A percentile compares a stretch with the other conserved stretches of the same genome.
phyloP scores from a whole-genome alignment of 2,888 invertebrate species.

The Dioctria linearis region DNA sequence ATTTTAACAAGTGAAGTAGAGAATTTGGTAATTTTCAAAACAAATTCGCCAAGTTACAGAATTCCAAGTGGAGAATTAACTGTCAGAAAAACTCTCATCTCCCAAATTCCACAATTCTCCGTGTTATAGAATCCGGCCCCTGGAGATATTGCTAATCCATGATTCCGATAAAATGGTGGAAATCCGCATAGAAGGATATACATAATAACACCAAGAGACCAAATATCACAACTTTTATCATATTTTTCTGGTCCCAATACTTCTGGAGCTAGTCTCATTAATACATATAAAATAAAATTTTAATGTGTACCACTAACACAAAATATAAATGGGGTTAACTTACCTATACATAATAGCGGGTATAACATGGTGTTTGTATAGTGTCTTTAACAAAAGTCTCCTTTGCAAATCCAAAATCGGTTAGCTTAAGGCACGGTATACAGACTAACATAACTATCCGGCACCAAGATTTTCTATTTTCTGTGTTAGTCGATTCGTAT shows the following conservation, averaged over 20 bases:
- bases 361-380: slow-evolving; percentile 98
- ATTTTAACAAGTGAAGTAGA: too few relatives aligned
- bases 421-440: slow-evolving; percentile 75
- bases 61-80: too few relatives aligned
- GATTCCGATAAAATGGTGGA: slow-evolving; percentile 99
- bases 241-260: slow-evolving; percentile 97
- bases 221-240: slow-evolving; percentile 99
- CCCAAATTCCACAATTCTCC: too few relatives aligned
- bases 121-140: too few relatives aligned
- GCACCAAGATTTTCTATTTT: too few relatives aligned
- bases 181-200: slow-evolving; percentile 99
- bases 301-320: neutral
- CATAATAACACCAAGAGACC: slow-evolving; percentile 99
- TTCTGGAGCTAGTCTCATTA: slow-evolving; percentile 72
- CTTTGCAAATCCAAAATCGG: slow-evolving; percentile 99
- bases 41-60: too few relatives aligned
- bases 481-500: too few relatives aligned
- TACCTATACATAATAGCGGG: slow-evolving; percentile 97
- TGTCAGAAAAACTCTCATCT: too few relatives aligned
- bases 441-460: too few relatives aligned
- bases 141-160: slow-evolving; percentile 97
- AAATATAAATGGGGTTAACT: slow-evolving; percentile 64
- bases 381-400: slow-evolving; percentile 89
- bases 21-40: too few relatives aligned
- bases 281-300: neutral